A percentile compares a stretch with the other conserved stretches of the same genome.
phyloP scores from a whole-genome alignment of 1,140 invertebrate species.

The Mizuhopecten yessoensis region DNA sequence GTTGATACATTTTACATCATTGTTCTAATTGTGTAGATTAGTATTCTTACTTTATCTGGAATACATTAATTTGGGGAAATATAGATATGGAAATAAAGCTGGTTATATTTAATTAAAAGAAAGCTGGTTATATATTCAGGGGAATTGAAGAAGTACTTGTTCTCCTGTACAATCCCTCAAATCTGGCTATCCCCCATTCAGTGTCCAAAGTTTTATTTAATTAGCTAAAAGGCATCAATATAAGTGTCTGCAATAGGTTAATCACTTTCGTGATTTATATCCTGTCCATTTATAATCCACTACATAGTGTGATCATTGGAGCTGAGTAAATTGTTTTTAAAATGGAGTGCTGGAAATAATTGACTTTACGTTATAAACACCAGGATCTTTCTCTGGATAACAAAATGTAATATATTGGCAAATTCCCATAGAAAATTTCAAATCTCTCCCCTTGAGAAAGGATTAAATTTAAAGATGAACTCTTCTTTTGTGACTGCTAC shows the following conservation, averaged over 20 bases:
- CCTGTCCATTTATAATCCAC: not conserved
- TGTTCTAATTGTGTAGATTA: too few relatives aligned
- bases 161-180: not conserved
- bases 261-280: not conserved
- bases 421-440: not conserved
- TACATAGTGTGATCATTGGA: not conserved
- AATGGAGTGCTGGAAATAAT: not conserved
- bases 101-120: too few relatives aligned
- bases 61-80: not conserved
- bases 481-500: slow-evolving; percentile 32
- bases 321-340: not conserved
- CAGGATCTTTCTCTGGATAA: not conserved
- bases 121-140: not conserved
- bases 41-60: not conserved
- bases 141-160: not conserved
- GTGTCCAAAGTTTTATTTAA: not conserved
- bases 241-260: slow-evolving; percentile 15
- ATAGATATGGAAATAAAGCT: too few relatives aligned
- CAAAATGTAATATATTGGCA: not conserved
- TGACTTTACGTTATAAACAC: not conserved
- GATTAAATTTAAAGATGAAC: slow-evolving; percentile 27
- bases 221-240: slow-evolving; percentile 34
- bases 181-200: not conserved
- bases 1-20: too few relatives aligned
- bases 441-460: not conserved